Evolutionary conservation across 1,140 invertebrate species (phyloP), one percentile per base, ranked within the genome.

Genomic region (Hyles vespertilio): DNA sequence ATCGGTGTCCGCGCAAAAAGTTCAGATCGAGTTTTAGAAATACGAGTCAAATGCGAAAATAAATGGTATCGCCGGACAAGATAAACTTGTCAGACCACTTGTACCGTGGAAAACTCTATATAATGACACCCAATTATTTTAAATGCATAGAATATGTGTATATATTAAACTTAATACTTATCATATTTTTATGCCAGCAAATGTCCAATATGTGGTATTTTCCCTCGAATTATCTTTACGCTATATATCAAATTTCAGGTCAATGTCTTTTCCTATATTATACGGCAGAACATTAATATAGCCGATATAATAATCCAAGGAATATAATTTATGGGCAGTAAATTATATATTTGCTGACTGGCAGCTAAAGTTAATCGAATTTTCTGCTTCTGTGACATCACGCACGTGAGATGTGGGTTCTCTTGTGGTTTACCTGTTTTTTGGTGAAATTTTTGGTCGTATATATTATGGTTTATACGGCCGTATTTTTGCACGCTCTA

Each of bases 351-450:
- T 67, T 69, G 68, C 70, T 74, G 69, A 74, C 66, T 63, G 44
- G 58, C 72, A 58, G 58, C 51, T 65, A 64, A 64, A 71, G 57
- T 65, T 82, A 85, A 81, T 79, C 71, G 70, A 79, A 79, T 79
- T 77, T 84, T 86, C 71, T 77, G 76, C 72, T 63, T 56, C 64
- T 64, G 69, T 74, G 69, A 63, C 67, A 65, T 74, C 72, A 81
- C 73, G 78, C 80, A 58, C 66, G 63, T 33, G 44, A 63, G 55
- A 72, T 67, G 65, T 73, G 69, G 60, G 65, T 69, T 72, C 67
- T 65, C 61, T 54, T 63, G 75, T 78, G 75, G 77, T 79, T 79
- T 72, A 77, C 76, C 74, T 79, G 74, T 79, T 81, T 81, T 83
- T 72, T 45, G 47, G 22, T 43, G 5, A 12, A 36, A 56, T 72